These are phyloP conservation scores for Acanthacorydalis orientalis DNA, from an alignment of 2,888 invertebrate species.

Conservation along the genomic window DNA sequence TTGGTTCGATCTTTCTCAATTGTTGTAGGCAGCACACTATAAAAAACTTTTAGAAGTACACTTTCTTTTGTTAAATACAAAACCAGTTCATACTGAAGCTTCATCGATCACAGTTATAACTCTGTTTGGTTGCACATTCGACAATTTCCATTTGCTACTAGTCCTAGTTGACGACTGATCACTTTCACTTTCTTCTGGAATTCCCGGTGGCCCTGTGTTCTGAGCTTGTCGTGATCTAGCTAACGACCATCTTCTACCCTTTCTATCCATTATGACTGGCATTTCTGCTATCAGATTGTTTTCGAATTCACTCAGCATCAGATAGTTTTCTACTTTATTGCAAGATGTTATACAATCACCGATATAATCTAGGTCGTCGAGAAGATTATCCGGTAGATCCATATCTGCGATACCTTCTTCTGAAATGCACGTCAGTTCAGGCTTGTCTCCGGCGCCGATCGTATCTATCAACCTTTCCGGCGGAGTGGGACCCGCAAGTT, in stretches of 20 bases:
- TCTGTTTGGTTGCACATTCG: constrained; percentile 31
- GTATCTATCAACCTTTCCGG: constrained; percentile 31
- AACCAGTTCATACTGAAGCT: constrained; percentile 34
- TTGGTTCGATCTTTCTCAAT: constrained; percentile 2
- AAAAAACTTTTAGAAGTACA: not conserved
- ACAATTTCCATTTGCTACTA: constrained; percentile 29
- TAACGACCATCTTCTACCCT: constrained; percentile 54
- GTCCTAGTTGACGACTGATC: constrained; percentile 30
- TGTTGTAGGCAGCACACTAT: not conserved
- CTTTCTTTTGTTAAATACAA: not conserved
- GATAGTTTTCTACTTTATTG: constrained; percentile 72
- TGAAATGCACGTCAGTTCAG: constrained; percentile 68
- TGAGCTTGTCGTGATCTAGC: constrained; percentile 28
- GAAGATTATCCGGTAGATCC: constrained; percentile 62
- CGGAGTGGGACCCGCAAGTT: constrained; percentile 21
- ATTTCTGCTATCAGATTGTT: constrained; percentile 68
- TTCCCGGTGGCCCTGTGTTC: not conserved
- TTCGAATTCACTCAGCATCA: constrained; percentile 75
- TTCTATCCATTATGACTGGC: constrained; percentile 54
- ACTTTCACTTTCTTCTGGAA: constrained; percentile 18
- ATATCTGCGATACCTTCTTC: constrained; percentile 73
- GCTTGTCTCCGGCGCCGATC: constrained; percentile 37
- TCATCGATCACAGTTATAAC: constrained; percentile 66
- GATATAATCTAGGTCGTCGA: constrained; percentile 63
- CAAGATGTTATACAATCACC: constrained; percentile 73